Conservation (phyloP, 2,113 vertebrate genomes). For the Uropsilus gracilis region DNA sequence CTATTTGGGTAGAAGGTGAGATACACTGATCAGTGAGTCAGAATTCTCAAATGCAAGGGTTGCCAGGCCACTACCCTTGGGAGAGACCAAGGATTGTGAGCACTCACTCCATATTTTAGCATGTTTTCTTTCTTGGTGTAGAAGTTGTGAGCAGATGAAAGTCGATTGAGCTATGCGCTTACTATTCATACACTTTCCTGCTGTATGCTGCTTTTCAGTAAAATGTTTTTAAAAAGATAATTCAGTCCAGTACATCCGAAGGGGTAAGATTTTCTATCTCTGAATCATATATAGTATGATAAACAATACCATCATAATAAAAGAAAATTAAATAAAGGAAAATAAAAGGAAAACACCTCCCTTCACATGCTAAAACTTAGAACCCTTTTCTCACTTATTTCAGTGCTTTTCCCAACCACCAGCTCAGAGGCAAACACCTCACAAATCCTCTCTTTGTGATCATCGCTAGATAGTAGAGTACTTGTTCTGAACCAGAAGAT, state of each 20-base stretch:
- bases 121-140: background rate
- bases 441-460: accelerated
- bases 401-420: background rate
- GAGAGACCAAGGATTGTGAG: background rate
- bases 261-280: too few species aligned
- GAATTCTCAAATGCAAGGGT: background rate
- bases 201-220: background rate
- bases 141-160: background rate
- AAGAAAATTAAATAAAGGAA: too few species aligned
- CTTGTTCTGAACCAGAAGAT: background rate
- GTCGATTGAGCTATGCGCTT: background rate
- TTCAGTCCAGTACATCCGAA: background rate
- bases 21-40: background rate
- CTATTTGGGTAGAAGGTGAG: background rate
- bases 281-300: too few species aligned
- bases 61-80: too few species aligned
- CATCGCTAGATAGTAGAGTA: background rate
- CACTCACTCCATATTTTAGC: background rate
- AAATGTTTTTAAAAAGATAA: background rate
- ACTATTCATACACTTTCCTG: background rate
- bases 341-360: background rate
- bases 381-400: background rate
- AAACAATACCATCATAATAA: too few species aligned
- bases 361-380: background rate
- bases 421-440: background rate